Conservation (phyloP, 2,797 vertebrate genomes). For the Atherinosoma microstoma region DNA sequence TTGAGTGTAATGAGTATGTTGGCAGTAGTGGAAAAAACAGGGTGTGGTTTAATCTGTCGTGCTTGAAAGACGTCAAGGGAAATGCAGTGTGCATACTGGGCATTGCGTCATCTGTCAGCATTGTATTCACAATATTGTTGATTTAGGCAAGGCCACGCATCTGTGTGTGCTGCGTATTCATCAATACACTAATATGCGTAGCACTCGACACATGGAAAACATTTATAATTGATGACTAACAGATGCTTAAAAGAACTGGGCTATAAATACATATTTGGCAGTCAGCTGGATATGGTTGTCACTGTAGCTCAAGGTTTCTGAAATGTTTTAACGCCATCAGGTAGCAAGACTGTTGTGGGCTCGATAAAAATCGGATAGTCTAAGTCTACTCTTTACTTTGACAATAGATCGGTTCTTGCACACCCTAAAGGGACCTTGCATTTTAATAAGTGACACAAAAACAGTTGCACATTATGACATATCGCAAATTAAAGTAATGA, state of each 20-base stretch:
- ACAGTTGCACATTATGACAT: background rate
- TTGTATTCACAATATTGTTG: constrained; percentile 23
- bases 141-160: background rate
- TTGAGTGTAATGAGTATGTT: background rate
- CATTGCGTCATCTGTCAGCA: constrained; percentile 23
- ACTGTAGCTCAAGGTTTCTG: background rate
- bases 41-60: constrained; percentile 41
- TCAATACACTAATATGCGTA: constrained; percentile 3
- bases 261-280: background rate
- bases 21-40: constrained; percentile 31
- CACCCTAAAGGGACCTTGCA: background rate
- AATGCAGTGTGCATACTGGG: constrained; percentile 5
- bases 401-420: background rate
- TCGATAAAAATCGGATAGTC: background rate
- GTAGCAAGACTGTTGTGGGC: background rate
- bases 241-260: background rate
- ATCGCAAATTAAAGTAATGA: background rate
- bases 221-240: background rate
- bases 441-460: background rate
- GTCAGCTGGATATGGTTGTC: background rate
- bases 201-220: constrained; percentile 3
- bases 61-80: constrained; percentile 35
- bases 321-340: constrained; percentile 16
- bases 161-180: constrained; percentile 18
- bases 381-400: background rate